These are phyloP conservation scores for Orycteropus afer DNA, from an alignment of 2,113 vertebrate genomes.

Conservation along the genomic window DNA sequence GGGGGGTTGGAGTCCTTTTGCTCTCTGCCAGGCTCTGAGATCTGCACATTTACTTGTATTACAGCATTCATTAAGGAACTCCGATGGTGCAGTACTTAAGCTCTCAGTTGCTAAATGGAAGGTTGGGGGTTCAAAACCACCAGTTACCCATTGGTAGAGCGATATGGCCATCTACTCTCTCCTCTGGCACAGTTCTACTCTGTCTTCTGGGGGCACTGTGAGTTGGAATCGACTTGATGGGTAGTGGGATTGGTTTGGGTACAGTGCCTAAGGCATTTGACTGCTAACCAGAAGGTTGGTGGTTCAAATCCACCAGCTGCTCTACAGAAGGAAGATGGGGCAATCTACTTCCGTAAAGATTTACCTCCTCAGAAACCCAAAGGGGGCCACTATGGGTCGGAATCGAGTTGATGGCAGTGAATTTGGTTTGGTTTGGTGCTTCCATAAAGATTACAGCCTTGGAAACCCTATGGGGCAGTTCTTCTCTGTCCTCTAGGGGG, in stretches of 20 bases:
- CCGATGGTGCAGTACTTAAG: not conserved
- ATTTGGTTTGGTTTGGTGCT: too few species aligned
- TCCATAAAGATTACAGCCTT: too few species aligned
- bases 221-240: too few species aligned
- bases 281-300: not conserved
- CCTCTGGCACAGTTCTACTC: too few species aligned
- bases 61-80: not conserved
- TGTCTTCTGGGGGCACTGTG: too few species aligned
- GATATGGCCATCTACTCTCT: too few species aligned
- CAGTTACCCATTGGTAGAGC: too few species aligned
- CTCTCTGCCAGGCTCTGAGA: not conserved
- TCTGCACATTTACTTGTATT: not conserved
- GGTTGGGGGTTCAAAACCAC: not conserved
- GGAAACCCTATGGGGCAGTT: not conserved
- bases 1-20: too few species aligned
- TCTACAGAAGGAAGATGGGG: not conserved
- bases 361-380: too few species aligned
- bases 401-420: too few species aligned
- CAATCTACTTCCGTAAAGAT: not conserved
- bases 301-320: not conserved
- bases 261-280: not conserved
- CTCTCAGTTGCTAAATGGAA: not conserved
- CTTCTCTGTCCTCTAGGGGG: not conserved
- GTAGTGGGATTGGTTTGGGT: too few species aligned
- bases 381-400: too few species aligned